These are phyloP conservation scores for Monarcha castaneiventris DNA, from an alignment of 2,113 vertebrate genomes.

Conservation along the genomic window DNA sequence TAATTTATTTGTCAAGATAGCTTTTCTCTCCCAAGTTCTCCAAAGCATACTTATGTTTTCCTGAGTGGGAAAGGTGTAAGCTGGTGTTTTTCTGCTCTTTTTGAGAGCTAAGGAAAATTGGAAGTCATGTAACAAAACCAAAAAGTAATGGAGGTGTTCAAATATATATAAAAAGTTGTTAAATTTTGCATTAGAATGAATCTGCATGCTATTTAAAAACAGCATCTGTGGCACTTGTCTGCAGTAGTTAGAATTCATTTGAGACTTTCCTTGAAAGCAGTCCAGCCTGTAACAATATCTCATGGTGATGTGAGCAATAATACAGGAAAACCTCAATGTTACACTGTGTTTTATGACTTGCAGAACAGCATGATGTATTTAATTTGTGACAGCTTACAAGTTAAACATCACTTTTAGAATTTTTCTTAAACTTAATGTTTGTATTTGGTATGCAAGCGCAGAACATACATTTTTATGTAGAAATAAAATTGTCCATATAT, in stretches of 20 bases:
- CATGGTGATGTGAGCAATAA: conserved; percentile 39
- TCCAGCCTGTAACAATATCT: conserved; percentile 27
- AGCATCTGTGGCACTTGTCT: not conserved
- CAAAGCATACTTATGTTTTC: not conserved
- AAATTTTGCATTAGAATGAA: not conserved
- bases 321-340: not conserved
- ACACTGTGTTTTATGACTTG: conserved; percentile 23
- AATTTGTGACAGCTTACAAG: conserved; percentile 33
- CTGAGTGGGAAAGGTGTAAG: not conserved
- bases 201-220: not conserved
- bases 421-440: conserved; percentile 27
- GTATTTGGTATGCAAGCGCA: not conserved
- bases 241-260: conserved; percentile 8
- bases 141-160: not conserved
- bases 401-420: conserved; percentile 27
- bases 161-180: not conserved
- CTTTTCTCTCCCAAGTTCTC: not conserved
- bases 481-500: conserved; percentile 38
- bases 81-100: not conserved
- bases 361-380: conserved; percentile 28
- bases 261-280: not conserved
- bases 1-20: not conserved
- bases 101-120: not conserved
- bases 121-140: not conserved
- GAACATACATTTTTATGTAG: conserved; percentile 34